Percentiles rank a stretch among this genome's conserved stretches.
phyloP scores from a whole-genome alignment of 2,797 vertebrate genomes.

The Melanotaenia parkinsoni region DNA sequence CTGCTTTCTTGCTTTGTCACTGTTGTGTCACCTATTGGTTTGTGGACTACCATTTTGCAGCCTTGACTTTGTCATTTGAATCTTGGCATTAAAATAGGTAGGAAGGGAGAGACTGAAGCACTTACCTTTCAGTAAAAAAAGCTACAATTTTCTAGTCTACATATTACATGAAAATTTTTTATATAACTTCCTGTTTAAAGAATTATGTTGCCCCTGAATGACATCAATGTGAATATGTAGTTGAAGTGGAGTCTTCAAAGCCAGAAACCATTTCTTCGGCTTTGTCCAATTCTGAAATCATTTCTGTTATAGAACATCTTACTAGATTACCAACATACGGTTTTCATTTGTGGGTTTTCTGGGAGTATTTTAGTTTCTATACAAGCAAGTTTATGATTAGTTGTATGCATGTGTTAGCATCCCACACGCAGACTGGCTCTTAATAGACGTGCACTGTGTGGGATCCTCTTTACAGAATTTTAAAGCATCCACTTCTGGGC shows the following conservation, averaged over 20 bases:
- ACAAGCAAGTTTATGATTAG: constrained; percentile 33
- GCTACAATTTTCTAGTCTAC: background rate
- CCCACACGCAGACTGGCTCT: constrained; percentile 67
- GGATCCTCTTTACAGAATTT: constrained; percentile 52
- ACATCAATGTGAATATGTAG: background rate
- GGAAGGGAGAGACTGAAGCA: background rate
- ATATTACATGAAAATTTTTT: background rate
- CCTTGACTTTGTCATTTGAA: background rate
- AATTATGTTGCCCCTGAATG: background rate
- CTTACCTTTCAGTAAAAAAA: background rate
- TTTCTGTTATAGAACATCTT: background rate
- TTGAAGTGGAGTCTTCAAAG: background rate
- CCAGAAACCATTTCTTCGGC: background rate
- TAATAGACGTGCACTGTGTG: constrained; percentile 60
- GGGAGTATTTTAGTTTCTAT: constrained; percentile 8
- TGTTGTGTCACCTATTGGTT: constrained; percentile 4
- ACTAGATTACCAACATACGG: background rate
- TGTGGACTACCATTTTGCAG: background rate
- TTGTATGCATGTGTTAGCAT: constrained; percentile 33
- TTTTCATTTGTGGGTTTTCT: constrained; percentile 20
- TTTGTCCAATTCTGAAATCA: constrained; percentile 4
- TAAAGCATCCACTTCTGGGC: constrained; percentile 32
- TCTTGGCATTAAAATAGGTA: background rate
- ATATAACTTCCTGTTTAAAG: background rate
- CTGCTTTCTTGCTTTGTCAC: constrained; percentile 39